Evolutionary conservation across 2,888 invertebrate genomes (phyloP).

Genomic region (Drosophila setosimentum): DNA sequence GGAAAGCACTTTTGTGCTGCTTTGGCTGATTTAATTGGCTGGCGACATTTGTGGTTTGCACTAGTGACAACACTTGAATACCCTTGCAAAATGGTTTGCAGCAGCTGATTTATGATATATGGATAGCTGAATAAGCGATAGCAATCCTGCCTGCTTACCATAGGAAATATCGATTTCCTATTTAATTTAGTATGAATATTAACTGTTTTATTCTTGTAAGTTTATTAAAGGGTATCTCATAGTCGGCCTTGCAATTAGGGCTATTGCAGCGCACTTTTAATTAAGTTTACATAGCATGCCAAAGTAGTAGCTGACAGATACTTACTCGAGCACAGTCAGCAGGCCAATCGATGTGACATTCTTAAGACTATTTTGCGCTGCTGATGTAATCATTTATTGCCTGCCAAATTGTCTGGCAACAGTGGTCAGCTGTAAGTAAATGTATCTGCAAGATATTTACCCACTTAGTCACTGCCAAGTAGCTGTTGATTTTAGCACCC

Average conservation of each 20-base stretch:
- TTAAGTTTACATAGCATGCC: conserved; percentile 28
- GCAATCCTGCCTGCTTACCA: background rate
- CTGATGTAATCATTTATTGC: conserved; percentile 68
- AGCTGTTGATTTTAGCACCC: conserved; percentile 34
- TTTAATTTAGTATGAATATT: background rate
- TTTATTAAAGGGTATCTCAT: background rate
- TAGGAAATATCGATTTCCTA: background rate
- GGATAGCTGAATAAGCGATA: background rate
- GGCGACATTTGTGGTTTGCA: conserved; percentile 24
- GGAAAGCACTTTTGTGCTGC: conserved; percentile 14
- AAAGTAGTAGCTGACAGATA: conserved; percentile 2
- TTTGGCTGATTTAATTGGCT: conserved; percentile 30
- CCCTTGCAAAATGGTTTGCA: background rate
- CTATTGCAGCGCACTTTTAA: conserved; percentile 29
- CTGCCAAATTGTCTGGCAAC: conserved; percentile 48
- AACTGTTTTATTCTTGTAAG: background rate
- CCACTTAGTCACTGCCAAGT: conserved; percentile 14
- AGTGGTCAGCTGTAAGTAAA: conserved; percentile 1
- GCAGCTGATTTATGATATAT: background rate
- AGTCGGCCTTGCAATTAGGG: background rate
- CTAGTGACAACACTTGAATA: background rate
- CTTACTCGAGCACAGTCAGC: conserved; percentile 12
- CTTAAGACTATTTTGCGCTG: conserved; percentile 56
- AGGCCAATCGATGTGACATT: conserved; percentile 43
- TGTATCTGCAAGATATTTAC: conserved; percentile 27